A percentile compares a stretch with the other conserved stretches of the same genome.
phyloP scores from a whole-genome alignment of 2,797 vertebrate species.

The Emydoidea blandingii region DNA sequence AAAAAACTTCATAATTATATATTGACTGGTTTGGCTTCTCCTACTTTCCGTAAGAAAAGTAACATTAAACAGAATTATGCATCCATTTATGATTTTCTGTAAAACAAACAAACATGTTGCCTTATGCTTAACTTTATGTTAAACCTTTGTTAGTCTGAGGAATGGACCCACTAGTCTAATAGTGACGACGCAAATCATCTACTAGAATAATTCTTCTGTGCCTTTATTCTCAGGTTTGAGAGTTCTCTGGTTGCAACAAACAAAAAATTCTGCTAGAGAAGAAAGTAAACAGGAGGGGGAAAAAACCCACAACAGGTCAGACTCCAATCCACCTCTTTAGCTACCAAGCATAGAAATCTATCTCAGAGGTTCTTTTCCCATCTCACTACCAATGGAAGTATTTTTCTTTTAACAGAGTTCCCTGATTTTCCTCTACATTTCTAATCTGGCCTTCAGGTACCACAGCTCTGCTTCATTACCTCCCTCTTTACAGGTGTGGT shows the following conservation, averaged over 20 bases:
- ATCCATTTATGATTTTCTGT: neutral
- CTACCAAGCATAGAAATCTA: constrained; percentile 22
- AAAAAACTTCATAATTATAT: neutral
- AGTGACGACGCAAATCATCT: neutral
- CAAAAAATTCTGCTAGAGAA: neutral
- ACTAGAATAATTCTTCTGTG: neutral
- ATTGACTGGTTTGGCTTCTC: neutral
- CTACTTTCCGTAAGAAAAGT: neutral
- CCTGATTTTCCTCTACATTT: constrained; percentile 45
- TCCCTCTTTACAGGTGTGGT: neutral
- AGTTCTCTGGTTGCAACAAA: neutral
- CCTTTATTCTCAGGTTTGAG: neutral
- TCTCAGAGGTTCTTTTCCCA: constrained; percentile 2
- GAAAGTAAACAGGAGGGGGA: no score
- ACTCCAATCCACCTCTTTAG: constrained; percentile 43
- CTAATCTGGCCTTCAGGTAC: constrained; percentile 24
- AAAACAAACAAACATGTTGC: neutral
- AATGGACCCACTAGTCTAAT: neutral
- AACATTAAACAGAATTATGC: neutral
- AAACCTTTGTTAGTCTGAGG: neutral
- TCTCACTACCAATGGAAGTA: constrained; percentile 21
- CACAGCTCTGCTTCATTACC: neutral
- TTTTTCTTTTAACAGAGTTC: neutral
- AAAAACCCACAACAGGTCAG: neutral
- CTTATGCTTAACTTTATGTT: neutral